Evolutionary conservation across 2,113 vertebrate genomes (phyloP), one percentile per base, ranked within the genome.

Genomic region (Phalacrocorax aristotelis): DNA sequence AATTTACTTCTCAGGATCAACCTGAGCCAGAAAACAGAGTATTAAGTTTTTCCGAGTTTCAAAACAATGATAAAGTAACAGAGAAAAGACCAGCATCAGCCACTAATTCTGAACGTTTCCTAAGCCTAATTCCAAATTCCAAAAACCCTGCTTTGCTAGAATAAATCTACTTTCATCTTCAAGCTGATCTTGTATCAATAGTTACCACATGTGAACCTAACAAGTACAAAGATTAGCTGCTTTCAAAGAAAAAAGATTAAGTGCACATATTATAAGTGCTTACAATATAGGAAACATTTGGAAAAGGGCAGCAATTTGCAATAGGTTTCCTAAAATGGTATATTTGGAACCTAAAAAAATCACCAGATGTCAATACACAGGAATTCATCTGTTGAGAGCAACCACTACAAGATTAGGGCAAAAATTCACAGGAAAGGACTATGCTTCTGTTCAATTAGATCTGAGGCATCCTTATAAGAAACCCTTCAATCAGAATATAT

Each of bases 301-400:
- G 15, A 38, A 65, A 65, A 71, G 10, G 0, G 0, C 12, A 69
- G 40, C 36, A n/a, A 70, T 51, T 58, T 46, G 23, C 29, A 86
- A 80, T 4, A 75, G 13, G 46, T 57, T 69, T 57, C 49, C 62
- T 80, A 22, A 40, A 64, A 64, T 13, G 17, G 34, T 30, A 36
- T 23, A 76, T 69, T 44, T 13, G 9, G 36, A 69, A 80, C 13
- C 20, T 57, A 52, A 76, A 38, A 38, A 38, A 76, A 58, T 69
- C 20, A 65, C 52, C 34, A 46, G 27, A 62, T 58, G 34, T 23
- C 57, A 64, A 52, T 26, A 75, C 10, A 76, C 11, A 40, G 14
- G n/a, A 79, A 62, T 52, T 57, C 32, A 34, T 60, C 54, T 72
- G 21, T 54, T 0, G 1, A 70, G 29, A 87, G 44, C 38, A 77